A percentile compares a stretch with the other conserved stretches of the same genome.
These are phyloP conservation scores for Alectoris magna DNA, from an alignment of 2,797 vertebrate species.

Conservation along the genomic window DNA sequence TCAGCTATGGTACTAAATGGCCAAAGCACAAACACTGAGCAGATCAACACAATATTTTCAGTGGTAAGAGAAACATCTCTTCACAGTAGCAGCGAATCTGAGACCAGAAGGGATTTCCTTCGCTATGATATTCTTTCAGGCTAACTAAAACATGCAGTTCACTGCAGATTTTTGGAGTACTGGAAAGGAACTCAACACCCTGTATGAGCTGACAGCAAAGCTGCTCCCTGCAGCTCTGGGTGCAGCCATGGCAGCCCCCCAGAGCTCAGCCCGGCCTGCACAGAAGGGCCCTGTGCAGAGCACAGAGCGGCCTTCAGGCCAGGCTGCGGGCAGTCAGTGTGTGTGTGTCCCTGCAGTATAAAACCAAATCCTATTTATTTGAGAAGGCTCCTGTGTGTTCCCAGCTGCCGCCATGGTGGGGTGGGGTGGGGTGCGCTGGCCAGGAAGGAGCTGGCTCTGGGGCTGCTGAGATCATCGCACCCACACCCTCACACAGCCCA, in stretches of 20 bases:
- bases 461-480: slow-evolving; percentile 48
- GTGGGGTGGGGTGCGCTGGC: not conserved
- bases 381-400: not conserved
- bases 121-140: rapidly evolving
- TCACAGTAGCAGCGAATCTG: not conserved
- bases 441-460: slow-evolving; percentile 15
- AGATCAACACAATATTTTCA: not conserved
- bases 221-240: not conserved
- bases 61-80: not conserved
- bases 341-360: not conserved
- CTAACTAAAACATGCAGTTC: not conserved
- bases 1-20: not conserved
- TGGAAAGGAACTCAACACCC: not conserved
- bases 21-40: not conserved
- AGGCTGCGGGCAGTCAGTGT: not conserved
- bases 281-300: slow-evolving; percentile 60
- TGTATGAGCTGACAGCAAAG: not conserved
- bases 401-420: not conserved
- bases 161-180: not conserved
- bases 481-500: slow-evolving; percentile 47
- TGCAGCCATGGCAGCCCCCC: not conserved
- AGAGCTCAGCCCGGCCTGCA: not conserved
- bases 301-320: slow-evolving; percentile 56
- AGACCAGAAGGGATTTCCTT: not conserved
- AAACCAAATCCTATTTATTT: not conserved